Percentiles rank a stretch among this genome's conserved stretches.
Evolutionary conservation across 2,888 invertebrate genomes (phyloP).

Genomic region (Himalopsyche tibetana): DNA sequence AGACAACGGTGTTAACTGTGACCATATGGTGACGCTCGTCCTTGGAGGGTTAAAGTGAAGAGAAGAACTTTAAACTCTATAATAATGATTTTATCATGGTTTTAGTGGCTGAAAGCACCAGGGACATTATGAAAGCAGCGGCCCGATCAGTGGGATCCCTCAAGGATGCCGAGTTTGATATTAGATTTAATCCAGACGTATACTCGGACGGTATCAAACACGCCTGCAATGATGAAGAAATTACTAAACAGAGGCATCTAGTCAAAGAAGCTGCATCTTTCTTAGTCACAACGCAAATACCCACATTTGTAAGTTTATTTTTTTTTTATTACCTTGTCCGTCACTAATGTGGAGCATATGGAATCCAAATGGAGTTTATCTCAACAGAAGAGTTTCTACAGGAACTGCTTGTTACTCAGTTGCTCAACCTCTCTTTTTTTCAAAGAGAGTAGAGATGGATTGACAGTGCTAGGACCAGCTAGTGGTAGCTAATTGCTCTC

Average conservation of each 20-base stretch:
- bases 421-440: no score
- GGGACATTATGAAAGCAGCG: slow-evolving; percentile 92
- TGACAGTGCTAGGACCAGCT: no score
- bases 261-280: slow-evolving; percentile 98
- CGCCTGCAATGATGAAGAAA: slow-evolving; percentile 80
- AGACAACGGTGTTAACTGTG: no score
- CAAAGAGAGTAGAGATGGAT: no score
- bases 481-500: no score
- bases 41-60: not conserved
- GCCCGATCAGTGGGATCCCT: slow-evolving; percentile 95
- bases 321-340: no score
- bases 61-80: not conserved
- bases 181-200: slow-evolving; percentile 98
- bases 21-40: no score
- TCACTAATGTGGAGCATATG: no score
- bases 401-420: no score
- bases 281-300: slow-evolving; percentile 94
- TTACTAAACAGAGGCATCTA: slow-evolving; percentile 90
- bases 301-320: slow-evolving; percentile 86
- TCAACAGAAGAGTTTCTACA: no score
- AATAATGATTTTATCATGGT: slow-evolving; percentile 59
- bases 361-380: no score
- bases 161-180: slow-evolving; percentile 96
- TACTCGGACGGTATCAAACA: slow-evolving; percentile 96
- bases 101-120: slow-evolving; percentile 89